Conservation (phyloP, 2,888 invertebrate genomes). For the Eupelmus urozonus region DNA sequence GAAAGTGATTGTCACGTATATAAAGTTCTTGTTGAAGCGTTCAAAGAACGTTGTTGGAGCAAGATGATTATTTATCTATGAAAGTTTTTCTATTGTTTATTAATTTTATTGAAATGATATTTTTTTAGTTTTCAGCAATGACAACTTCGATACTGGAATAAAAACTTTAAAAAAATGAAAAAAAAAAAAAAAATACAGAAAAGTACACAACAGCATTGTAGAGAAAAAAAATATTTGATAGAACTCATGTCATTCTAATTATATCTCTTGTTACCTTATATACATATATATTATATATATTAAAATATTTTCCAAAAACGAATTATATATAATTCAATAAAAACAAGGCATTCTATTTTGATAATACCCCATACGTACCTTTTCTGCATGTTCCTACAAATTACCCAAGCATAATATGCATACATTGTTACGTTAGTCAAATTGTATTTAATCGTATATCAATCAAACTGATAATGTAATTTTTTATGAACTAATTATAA, state of each 20-base stretch:
- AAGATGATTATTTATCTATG: slow-evolving; percentile 19
- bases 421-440: slow-evolving; percentile 23
- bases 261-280: slow-evolving; percentile 75
- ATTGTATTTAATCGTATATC: slow-evolving; percentile 37
- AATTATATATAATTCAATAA: slow-evolving; percentile 76
- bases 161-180: not conserved
- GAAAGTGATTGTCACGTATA: not conserved
- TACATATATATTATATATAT: slow-evolving; percentile 67
- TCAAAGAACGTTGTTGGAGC: slow-evolving; percentile 27
- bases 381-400: slow-evolving; percentile 42
- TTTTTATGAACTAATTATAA: slow-evolving; percentile 33
- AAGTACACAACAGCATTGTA: slow-evolving; percentile 69
- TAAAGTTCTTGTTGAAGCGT: slow-evolving; percentile 22
- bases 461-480: slow-evolving; percentile 35
- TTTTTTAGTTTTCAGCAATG: slow-evolving; percentile 32
- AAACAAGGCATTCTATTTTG: slow-evolving; percentile 62
- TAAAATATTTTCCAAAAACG: slow-evolving; percentile 75
- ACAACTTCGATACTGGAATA: slow-evolving; percentile 44
- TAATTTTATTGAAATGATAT: slow-evolving; percentile 16
- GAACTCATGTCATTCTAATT: slow-evolving; percentile 75
- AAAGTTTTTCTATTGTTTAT: slow-evolving; percentile 17
- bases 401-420: not conserved
- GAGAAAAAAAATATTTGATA: slow-evolving; percentile 71
- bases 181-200: slow-evolving; percentile 26
- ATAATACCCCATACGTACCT: slow-evolving; percentile 40